Evolutionary conservation across 1,140 invertebrate genomes (phyloP).

Genomic region (Lamellibrachia luymesi): DNA sequence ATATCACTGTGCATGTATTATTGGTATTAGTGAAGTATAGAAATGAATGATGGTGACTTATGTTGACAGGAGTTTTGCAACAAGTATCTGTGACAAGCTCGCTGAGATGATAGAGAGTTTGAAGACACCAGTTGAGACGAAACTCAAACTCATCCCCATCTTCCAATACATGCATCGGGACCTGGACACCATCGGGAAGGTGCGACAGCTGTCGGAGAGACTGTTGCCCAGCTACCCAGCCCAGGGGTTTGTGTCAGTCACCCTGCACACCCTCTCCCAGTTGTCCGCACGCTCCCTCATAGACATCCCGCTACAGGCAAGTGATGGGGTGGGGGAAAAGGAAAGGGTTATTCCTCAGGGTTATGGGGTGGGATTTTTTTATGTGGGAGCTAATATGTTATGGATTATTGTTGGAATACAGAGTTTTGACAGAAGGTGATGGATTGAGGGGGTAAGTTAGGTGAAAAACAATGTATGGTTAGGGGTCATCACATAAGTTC

Average conservation of each 20-base stretch:
- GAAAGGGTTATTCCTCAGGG: not conserved
- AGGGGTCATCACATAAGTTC: too few species aligned
- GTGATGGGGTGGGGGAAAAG: slow-evolving; percentile 19
- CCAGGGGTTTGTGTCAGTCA: slow-evolving; percentile 81
- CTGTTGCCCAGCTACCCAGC: slow-evolving; percentile 81
- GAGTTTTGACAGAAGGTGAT: too few species aligned
- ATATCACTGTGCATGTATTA: too few species aligned
- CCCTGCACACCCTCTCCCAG: slow-evolving; percentile 82
- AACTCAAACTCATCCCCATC: slow-evolving; percentile 85
- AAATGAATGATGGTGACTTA: slow-evolving; percentile 19
- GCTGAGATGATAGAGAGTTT: slow-evolving; percentile 92
- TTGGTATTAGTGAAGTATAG: not conserved
- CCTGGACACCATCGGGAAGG: slow-evolving; percentile 77
- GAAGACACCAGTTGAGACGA: slow-evolving; percentile 86
- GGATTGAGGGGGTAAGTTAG: too few species aligned
- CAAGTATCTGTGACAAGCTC: slow-evolving; percentile 92
- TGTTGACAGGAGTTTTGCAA: slow-evolving; percentile 80
- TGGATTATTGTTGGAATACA: not conserved
- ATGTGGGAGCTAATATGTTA: not conserved
- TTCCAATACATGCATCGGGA: slow-evolving; percentile 94
- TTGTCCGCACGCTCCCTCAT: slow-evolving; percentile 84
- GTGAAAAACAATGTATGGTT: too few species aligned
- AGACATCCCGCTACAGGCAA: slow-evolving; percentile 84
- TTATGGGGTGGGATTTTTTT: not conserved
- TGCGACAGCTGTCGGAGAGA: slow-evolving; percentile 77